Evolutionary conservation across 2,113 vertebrate genomes (phyloP).

Genomic region (Gambusia affinis): DNA sequence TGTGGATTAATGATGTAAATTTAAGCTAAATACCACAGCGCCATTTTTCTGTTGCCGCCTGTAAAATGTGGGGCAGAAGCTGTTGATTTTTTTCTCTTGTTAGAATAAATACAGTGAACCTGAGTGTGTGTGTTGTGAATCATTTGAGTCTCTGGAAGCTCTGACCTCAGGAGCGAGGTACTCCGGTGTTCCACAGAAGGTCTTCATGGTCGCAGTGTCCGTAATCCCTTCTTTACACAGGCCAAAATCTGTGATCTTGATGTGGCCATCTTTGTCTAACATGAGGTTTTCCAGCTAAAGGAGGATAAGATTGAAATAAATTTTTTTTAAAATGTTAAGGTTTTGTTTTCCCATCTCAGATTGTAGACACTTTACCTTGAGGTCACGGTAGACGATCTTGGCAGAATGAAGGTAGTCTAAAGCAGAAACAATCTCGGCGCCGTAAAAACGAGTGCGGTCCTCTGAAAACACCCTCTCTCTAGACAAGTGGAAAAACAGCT

Average conservation of each 20-base stretch:
- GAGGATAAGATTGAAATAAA: not conserved
- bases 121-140: not conserved
- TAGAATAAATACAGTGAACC: too few species aligned
- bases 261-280: constrained; percentile 87
- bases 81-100: too few species aligned
- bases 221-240: constrained; percentile 98
- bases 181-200: constrained; percentile 95
- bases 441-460: constrained; percentile 97
- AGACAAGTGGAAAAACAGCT: constrained; percentile 99
- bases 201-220: constrained; percentile 97
- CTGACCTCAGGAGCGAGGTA: constrained; percentile 95
- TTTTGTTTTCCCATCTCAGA: not conserved
- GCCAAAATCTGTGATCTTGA: constrained; percentile 98
- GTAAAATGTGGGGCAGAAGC: too few species aligned
- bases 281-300: constrained; percentile 95
- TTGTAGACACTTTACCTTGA: constrained; percentile 85
- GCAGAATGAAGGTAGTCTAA: constrained; percentile 96
- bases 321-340: not conserved
- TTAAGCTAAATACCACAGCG: too few species aligned
- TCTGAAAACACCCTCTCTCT: constrained; percentile 97
- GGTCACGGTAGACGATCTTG: constrained; percentile 96
- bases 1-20: too few species aligned
- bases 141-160: not conserved
- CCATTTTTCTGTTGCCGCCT: too few species aligned
- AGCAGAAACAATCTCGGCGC: constrained; percentile 95